Evolutionary conservation across 2,888 invertebrate genomes (phyloP), one percentile per base, ranked within the genome.

Genomic region (Sphecodes monilicornis): DNA sequence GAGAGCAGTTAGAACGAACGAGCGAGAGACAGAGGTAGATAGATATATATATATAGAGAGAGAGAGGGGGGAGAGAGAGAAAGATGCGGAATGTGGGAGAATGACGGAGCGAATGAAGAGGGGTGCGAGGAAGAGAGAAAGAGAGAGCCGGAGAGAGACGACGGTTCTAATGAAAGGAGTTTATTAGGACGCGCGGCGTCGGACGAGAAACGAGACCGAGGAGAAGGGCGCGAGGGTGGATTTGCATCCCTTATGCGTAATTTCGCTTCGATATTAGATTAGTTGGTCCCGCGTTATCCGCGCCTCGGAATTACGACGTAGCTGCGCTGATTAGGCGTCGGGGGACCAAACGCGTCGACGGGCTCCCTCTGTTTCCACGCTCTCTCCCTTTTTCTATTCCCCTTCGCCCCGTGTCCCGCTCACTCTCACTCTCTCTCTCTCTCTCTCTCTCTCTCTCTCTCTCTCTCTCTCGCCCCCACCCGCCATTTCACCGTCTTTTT

Each of bases 161-260:
- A 86, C 85, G 89, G 86, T 88, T 92, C 91, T 92, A 92, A 92
- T 92, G 92, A 92, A 92, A 92, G 92, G 92, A 92, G 92, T 92
- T 92, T 92, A 92, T 92, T 92, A 92, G 92, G 91, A 90, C 87
- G 86, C 88, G 66, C 71, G 83, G 72, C 78, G 76, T 41, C 78
- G 72, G 78, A 80, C 78, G 88, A 77, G 78, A 70, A 73, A 72
- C 79, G 73, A 78, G 85, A 86, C 80, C 84, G 82, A 43, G 76
- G 78, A 75, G 79, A 71, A 71, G 83, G 80, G 76, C 70, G 75
- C 72, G 76, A 78, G 82, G 83, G 68, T 78, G 91, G 89, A 92
- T 92, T 92, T 92, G 92, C 91, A 91, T 92, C 92, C 91, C 90
- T 92, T 90, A 91, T 91, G 89, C 91, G 90, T 92, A 92, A 92